A percentile compares a stretch with the other conserved stretches of the same genome.
These are phyloP conservation scores for Isichthys henryi DNA, from an alignment of 2,113 vertebrate genomes.

Conservation along the genomic window DNA sequence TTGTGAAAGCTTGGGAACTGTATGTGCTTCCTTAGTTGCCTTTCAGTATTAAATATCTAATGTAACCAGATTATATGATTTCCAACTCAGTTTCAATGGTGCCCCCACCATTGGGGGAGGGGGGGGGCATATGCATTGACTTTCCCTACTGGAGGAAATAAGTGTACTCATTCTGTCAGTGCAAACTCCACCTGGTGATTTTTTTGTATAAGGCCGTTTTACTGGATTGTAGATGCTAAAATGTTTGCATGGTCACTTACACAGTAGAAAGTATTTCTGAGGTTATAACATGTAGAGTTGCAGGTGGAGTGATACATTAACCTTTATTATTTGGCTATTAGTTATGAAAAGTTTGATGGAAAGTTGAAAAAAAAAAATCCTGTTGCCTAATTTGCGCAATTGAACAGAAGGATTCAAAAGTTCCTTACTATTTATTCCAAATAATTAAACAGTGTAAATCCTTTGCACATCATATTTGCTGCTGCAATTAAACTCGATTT, in stretches of 20 bases:
- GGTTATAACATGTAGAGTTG: not conserved
- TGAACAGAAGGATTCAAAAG: not conserved
- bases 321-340: not conserved
- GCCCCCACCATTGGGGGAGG: not conserved
- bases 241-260: not conserved
- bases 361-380: not conserved
- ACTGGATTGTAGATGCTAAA: not conserved
- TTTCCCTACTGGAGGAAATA: not conserved
- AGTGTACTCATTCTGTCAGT: not conserved
- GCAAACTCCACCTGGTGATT: no score
- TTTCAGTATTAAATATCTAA: not conserved
- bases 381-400: not conserved
- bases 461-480: not conserved
- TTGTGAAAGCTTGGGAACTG: not conserved
- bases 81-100: not conserved
- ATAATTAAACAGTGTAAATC: conserved; percentile 17
- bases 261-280: not conserved
- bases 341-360: not conserved
- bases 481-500: conserved; percentile 11
- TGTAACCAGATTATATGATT: not conserved
- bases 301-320: not conserved
- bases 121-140: not conserved
- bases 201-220: not conserved
- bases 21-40: not conserved
- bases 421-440: conserved; percentile 5